phyloP scores from a whole-genome alignment of 2,888 invertebrate species.

The Ennomos erosarius region DNA sequence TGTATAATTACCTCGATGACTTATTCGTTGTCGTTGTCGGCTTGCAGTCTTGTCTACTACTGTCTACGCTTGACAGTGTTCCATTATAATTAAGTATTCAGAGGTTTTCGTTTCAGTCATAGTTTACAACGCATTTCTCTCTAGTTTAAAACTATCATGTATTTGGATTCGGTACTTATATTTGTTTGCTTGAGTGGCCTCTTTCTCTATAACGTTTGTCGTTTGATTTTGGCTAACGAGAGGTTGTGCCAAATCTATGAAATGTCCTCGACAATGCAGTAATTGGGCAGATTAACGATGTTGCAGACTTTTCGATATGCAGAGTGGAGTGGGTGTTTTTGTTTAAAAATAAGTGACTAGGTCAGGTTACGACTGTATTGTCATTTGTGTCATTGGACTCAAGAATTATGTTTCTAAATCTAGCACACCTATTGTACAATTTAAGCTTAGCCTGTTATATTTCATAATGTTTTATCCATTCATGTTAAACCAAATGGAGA shows the following conservation, averaged over 20 bases:
- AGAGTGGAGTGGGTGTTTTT: neutral
- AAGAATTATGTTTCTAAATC: constrained; percentile 4
- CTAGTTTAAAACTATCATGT: neutral
- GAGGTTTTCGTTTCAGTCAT: constrained; percentile 6
- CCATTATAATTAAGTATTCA: constrained; percentile 6
- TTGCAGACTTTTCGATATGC: too few relatives aligned
- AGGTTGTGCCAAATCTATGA: too few relatives aligned
- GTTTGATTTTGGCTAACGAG: too few relatives aligned
- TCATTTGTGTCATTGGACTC: neutral
- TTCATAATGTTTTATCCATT: constrained; percentile 16
- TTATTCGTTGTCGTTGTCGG: constrained; percentile 3
- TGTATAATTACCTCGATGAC: constrained; percentile 17
- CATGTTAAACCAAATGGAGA: constrained; percentile 9
- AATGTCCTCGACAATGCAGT: too few relatives aligned
- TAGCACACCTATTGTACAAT: neutral
- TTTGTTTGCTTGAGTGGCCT: neutral
- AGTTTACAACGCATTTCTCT: neutral
- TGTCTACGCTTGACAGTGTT: constrained; percentile 12
- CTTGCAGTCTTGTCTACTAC: neutral
- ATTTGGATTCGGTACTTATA: neutral
- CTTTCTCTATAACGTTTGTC: neutral
- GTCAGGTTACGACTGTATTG: neutral
- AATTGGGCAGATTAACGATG: too few relatives aligned
- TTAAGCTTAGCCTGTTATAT: constrained; percentile 17
- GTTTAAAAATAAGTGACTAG: neutral